Evolutionary conservation across 2,113 vertebrate genomes (phyloP), one percentile per base, ranked within the genome.

Genomic region (Lanius ludovicianus): DNA sequence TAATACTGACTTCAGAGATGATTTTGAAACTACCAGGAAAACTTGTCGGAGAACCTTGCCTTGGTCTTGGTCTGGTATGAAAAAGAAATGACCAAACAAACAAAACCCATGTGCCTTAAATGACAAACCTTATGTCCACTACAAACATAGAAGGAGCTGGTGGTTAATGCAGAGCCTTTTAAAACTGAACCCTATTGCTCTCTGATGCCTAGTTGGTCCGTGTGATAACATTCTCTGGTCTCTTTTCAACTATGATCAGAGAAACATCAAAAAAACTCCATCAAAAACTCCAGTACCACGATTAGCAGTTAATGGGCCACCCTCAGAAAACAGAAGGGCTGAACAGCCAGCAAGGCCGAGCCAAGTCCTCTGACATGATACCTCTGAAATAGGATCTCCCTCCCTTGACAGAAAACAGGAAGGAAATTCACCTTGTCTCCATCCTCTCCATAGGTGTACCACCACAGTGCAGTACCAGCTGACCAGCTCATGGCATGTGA

Each of bases 401-500:
- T 76, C 17, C 19, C 27, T 46, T 84, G 63, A 28, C 10, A 35
- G 21, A 15, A 8, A 56, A 7, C 23, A 74, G 46, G 37, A 65
- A 42, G 37, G 25, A 88, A 80, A 73, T 62, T 46, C 42, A 39
- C 15, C 5, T 56, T 57, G 12, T 73, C 21, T 80, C 27, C 53
- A 6, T 22, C 24, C 60, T 80, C 12, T 81, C 30, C 0, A 0
- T 20, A 55, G 68, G 12, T 35, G 10, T 35, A 42, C 37, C 27
- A 30, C 24, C 1, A 4, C 28, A 19, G 10, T 25, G 15, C 47
- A 81, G 27, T 8, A 23, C 25, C 68, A 85, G 62, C 49, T 25
- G 55, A 80, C 10, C 20, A 50, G 50, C 13, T 62, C 55, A n/a
- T 0, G 3, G 49, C 20, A 16, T 8, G 2, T 11, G 8, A 68